phyloP scores from a whole-genome alignment of 1,140 invertebrate genomes.

The Gonatopus flavifemur region DNA sequence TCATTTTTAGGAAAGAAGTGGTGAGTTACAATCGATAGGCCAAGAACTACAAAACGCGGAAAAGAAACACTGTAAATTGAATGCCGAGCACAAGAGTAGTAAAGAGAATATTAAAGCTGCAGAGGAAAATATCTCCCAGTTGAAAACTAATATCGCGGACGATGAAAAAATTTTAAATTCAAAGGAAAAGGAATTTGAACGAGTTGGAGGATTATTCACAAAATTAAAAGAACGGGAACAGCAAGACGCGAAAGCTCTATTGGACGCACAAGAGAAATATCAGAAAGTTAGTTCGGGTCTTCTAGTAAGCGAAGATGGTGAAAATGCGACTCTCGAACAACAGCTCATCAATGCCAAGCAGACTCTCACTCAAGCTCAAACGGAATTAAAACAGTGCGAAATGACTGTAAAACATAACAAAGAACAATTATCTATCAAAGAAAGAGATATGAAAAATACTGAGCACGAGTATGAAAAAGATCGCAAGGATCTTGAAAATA shows the following conservation, averaged over 20 bases:
- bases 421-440: conserved; percentile 68
- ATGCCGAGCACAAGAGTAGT: conserved; percentile 69
- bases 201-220: conserved; percentile 69
- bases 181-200: conserved; percentile 70
- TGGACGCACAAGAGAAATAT: conserved; percentile 75
- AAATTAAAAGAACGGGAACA: conserved; percentile 70
- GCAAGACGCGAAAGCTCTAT: conserved; percentile 68
- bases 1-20: conserved; percentile 25
- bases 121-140: conserved; percentile 69
- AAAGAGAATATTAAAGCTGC: conserved; percentile 72
- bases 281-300: conserved; percentile 83
- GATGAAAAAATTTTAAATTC: conserved; percentile 67
- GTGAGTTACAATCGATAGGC: conserved; percentile 67
- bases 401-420: conserved; percentile 77
- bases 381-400: conserved; percentile 75
- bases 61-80: conserved; percentile 68
- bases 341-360: conserved; percentile 83
- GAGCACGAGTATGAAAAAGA: conserved; percentile 75
- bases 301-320: conserved; percentile 77
- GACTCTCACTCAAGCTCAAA: conserved; percentile 74
- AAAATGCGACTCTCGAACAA: conserved; percentile 84
- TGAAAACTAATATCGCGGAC: conserved; percentile 70
- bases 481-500: conserved; percentile 63
- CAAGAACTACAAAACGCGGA: conserved; percentile 66
- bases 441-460: conserved; percentile 70